phyloP scores from a whole-genome alignment of 2,888 invertebrate species.

The Cerceris rybyensis region DNA sequence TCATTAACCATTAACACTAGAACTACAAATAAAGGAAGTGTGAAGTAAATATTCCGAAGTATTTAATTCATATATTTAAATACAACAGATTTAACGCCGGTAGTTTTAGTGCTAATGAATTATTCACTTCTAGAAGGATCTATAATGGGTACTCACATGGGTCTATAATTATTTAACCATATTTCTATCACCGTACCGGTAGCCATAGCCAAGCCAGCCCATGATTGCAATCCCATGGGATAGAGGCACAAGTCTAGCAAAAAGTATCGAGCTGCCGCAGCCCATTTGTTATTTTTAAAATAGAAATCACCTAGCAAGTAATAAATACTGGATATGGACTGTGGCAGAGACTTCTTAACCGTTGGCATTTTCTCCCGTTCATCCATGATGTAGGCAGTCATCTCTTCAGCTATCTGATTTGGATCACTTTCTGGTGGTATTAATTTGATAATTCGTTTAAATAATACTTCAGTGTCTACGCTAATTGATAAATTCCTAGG shows the following conservation, averaged over 20 bases:
- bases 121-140: no score
- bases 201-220: slow-evolving; percentile 95
- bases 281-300: slow-evolving; percentile 92
- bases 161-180: slow-evolving; percentile 89
- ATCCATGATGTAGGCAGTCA: slow-evolving; percentile 88
- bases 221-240: slow-evolving; percentile 92
- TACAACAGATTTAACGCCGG: no score
- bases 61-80: no score
- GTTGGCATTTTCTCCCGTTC: slow-evolving; percentile 83
- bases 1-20: no score
- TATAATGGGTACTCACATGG: slow-evolving; percentile 82
- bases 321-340: slow-evolving; percentile 89
- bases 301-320: slow-evolving; percentile 96
- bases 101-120: no score
- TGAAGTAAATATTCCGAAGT: no score
- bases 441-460: slow-evolving; percentile 87
- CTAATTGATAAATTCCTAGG: slow-evolving; percentile 89
- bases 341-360: slow-evolving; percentile 83
- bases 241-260: slow-evolving; percentile 91
- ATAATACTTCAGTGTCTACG: slow-evolving; percentile 90
- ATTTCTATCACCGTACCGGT: slow-evolving; percentile 90
- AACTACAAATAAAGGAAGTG: no score
- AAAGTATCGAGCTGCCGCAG: slow-evolving; percentile 91
- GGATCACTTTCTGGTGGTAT: slow-evolving; percentile 88
- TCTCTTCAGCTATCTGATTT: slow-evolving; percentile 84